Evolutionary conservation across 2,888 invertebrate species (phyloP).

Genomic region (Drosophila acutilabella): DNA sequence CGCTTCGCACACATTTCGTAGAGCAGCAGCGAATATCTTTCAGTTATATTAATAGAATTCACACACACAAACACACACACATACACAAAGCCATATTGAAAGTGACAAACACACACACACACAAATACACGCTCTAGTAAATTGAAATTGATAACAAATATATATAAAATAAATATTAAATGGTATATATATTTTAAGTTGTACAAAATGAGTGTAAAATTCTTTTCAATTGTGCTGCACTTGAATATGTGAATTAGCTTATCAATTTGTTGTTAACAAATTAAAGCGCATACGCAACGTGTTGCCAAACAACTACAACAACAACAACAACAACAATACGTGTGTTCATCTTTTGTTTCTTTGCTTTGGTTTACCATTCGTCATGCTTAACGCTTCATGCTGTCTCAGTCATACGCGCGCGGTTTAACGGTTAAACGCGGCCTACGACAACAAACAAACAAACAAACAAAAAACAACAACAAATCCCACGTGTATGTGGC

Average conservation of each 20-base stretch:
- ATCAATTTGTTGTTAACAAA: conserved; percentile 25
- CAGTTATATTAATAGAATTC: conserved; percentile 66
- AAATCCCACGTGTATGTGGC: conserved; percentile 36
- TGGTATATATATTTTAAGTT: conserved; percentile 28
- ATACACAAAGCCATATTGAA: conserved; percentile 48
- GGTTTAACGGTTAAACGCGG: conserved; percentile 47
- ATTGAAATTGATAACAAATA: conserved; percentile 52
- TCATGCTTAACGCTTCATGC: conserved; percentile 33
- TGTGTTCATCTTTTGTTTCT: conserved; percentile 17
- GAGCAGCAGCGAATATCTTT: conserved; percentile 57
- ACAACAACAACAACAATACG: conserved; percentile 12
- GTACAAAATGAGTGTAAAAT: conserved; percentile 21
- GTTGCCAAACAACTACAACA: conserved; percentile 17
- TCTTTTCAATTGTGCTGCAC: conserved; percentile 20
- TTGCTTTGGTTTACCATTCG: conserved; percentile 22
- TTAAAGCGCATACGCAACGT: conserved; percentile 61
- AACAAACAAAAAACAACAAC: conserved; percentile 29
- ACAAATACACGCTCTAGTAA: conserved; percentile 31
- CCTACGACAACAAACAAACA: conserved; percentile 60
- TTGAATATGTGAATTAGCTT: conserved; percentile 36
- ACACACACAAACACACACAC: conserved; percentile 50
- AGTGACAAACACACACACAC: conserved; percentile 44
- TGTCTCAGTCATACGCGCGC: conserved; percentile 34
- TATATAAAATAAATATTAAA: conserved; percentile 20
- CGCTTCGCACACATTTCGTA: conserved; percentile 61